Conservation (phyloP, 2,888 invertebrate species). For the Tetheella fluctuosa region DNA sequence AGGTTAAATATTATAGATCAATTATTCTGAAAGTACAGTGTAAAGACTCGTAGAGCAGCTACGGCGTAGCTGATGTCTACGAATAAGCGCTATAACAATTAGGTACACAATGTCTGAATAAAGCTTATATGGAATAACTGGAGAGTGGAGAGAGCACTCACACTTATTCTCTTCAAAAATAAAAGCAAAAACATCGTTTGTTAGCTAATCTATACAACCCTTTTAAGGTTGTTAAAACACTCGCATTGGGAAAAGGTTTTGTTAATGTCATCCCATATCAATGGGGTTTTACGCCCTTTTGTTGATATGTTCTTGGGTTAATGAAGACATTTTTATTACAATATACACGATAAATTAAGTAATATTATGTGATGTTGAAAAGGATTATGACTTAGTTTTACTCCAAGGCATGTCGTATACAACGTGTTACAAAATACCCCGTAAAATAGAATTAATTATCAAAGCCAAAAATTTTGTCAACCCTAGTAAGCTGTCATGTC, state of each 20-base stretch:
- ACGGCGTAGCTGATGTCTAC: background rate
- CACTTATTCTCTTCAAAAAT: too few species aligned
- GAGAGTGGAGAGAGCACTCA: too few species aligned
- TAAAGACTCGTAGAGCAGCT: background rate
- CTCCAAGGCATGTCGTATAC: too few species aligned
- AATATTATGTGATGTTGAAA: too few species aligned
- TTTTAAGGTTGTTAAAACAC: background rate
- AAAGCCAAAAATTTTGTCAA: too few species aligned
- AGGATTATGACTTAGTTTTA: too few species aligned
- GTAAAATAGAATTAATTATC: too few species aligned
- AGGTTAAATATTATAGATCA: too few species aligned
- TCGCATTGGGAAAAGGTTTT: background rate
- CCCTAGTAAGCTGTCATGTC: too few species aligned
- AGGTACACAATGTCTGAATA: background rate
- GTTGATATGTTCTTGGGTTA: background rate
- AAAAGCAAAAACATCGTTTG: background rate
- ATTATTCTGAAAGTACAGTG: background rate
- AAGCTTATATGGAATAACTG: too few species aligned
- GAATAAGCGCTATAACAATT: background rate
- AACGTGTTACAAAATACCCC: too few species aligned
- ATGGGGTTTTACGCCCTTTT: background rate
- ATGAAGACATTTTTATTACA: background rate
- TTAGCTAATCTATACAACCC: conserved; percentile 3
- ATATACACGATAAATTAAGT: too few species aligned
- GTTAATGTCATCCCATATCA: conserved; percentile 6